Evolutionary conservation across 1,140 invertebrate species (phyloP), one percentile per base, ranked within the genome.

Genomic region (Plutomurus gul): DNA sequence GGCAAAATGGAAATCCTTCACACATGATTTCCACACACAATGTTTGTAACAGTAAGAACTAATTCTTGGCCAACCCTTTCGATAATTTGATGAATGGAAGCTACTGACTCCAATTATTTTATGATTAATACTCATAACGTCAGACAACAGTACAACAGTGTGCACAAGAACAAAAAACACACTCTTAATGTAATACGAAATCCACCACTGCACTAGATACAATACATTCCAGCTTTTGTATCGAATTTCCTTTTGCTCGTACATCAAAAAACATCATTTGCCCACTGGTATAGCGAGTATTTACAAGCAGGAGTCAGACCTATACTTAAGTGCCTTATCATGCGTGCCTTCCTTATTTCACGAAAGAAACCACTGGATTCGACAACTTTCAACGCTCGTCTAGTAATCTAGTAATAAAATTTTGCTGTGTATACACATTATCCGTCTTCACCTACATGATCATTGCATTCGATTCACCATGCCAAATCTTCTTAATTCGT

Each of bases 321-420:
- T 65, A 65, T 65, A 65, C 56, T 65, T 65, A 65, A 65, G 25
- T 65, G 27, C 16, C 56, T 65, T 65, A 65, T 65, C 56, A 65
- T 65, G 56, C 56, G 56, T 65, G 56, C 56, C 56, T 65, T 65
- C 56, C 56, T 65, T 65, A 65, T 65, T 65, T 65, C 56, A 30
- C 36, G 56, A 65, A 65, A 65, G 13, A 65, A 65, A 65, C 56
- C 56, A 65, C 56, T 65, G 30, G 30, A 65, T 65, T 65, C 27
- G 27, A 65, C 56, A 65, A 65, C 56, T 65, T 65, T 65, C 56
- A 65, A 65, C 56, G 56, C 56, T 65, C 25, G n/a, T 65, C 56
- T 65, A 65, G 56, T 65, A 65, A 65, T 65, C 56, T 65, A 65
- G 56, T 65, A 65, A 65, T 65, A 65, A 65, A 65, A 65, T n/a